Percentiles rank a stretch among this genome's conserved stretches.
Evolutionary conservation across 92 coral and sea anemone species (phyloP).

Genomic region (Galaxea fascicularis): DNA sequence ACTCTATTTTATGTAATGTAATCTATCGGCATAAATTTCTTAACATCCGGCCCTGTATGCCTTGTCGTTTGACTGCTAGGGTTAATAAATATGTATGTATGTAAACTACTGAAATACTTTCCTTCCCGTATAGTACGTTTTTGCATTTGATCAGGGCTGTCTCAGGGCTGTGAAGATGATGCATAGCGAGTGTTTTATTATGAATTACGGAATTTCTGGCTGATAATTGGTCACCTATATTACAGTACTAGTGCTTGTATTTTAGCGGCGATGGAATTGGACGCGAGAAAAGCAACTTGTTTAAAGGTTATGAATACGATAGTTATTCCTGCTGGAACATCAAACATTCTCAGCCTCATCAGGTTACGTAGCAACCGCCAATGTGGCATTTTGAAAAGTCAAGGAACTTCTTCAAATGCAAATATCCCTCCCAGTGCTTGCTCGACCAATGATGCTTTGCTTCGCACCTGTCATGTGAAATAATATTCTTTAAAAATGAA

Average conservation of each 20-base stretch:
- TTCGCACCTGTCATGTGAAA: constrained; percentile 75
- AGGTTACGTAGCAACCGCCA: constrained; percentile 32
- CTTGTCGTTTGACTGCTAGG: too few species aligned
- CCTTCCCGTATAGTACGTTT: neutral
- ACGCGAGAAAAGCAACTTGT: neutral
- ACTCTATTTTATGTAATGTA: too few species aligned
- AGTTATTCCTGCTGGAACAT: constrained; percentile 3
- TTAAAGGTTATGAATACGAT: neutral
- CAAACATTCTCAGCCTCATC: neutral
- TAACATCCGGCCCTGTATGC: too few species aligned
- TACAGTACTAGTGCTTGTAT: neutral
- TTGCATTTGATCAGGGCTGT: neutral
- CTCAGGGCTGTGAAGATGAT: neutral
- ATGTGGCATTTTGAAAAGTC: constrained; percentile 18
- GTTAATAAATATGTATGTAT: too few species aligned
- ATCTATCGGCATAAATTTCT: too few species aligned
- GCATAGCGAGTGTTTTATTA: neutral
- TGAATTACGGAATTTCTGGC: neutral
- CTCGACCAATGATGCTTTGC: constrained; percentile 68
- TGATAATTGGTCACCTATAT: neutral
- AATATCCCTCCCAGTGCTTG: constrained; percentile 41
- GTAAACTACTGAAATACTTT: neutral
- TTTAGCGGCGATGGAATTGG: neutral
- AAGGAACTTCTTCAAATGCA: constrained; percentile 63
- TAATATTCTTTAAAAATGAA: constrained; percentile 84